Percentiles rank a stretch among this genome's conserved stretches.
Evolutionary conservation across 2,113 vertebrate species (phyloP).

Genomic region (Epinephelus cyanopodus): DNA sequence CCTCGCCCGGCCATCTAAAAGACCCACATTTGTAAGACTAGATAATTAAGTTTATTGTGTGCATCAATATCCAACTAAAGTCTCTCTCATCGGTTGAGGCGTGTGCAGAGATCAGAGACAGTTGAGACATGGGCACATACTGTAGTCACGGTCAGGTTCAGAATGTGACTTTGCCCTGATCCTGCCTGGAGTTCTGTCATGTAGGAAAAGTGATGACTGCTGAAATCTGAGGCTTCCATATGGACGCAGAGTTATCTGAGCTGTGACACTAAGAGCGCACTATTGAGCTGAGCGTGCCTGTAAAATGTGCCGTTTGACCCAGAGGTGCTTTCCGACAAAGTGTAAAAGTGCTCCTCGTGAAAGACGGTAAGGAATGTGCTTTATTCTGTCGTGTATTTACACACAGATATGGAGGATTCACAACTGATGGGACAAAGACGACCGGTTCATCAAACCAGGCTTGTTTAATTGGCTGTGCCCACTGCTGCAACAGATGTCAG

Average conservation of each 20-base stretch:
- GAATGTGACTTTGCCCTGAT: conserved; percentile 65
- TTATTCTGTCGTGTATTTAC: not conserved
- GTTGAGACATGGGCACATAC: conserved; percentile 8
- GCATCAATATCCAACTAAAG: not conserved
- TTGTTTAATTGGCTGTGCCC: conserved; percentile 13
- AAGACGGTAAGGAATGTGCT: not conserved
- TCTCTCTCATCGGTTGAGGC: not conserved
- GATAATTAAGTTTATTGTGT: not conserved
- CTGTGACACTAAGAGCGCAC: conserved; percentile 52
- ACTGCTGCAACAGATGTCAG: conserved; percentile 31
- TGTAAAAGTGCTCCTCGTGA: not conserved
- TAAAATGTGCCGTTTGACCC: conserved; percentile 57
- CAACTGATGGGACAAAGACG: not conserved
- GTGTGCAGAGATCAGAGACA: conserved; percentile 5
- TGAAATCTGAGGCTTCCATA: conserved; percentile 77
- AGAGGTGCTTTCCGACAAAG: conserved; percentile 5
- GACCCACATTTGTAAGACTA: not conserved
- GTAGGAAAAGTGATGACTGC: conserved; percentile 79
- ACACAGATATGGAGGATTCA: not conserved
- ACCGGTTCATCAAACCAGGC: not conserved
- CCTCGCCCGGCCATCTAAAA: not conserved
- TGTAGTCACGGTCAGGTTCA: conserved; percentile 57
- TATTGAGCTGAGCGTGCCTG: conserved; percentile 44
- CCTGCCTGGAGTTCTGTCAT: conserved; percentile 63
- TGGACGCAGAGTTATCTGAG: conserved; percentile 66